Conservation (phyloP, 1,140 invertebrate species). For the Octopus bimaculoides region DNA sequence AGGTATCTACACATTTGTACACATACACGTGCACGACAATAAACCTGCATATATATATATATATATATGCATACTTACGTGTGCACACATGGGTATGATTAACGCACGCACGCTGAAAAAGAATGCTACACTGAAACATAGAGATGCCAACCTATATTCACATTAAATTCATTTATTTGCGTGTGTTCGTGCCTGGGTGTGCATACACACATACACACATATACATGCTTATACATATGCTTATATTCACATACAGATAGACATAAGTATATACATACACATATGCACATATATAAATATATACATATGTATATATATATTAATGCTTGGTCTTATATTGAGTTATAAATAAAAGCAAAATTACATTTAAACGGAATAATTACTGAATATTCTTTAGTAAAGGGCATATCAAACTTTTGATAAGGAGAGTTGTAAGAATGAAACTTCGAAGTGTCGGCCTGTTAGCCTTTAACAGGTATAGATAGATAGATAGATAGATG, state of each 20-base stretch:
- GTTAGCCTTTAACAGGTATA: not conserved
- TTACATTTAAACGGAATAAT: too few species aligned
- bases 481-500: not conserved
- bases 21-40: not conserved
- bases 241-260: not conserved
- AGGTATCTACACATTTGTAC: too few species aligned
- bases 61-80: not conserved
- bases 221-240: slow-evolving; percentile 5
- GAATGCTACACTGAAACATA: not conserved
- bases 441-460: too few species aligned
- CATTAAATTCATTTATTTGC: not conserved
- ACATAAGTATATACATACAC: not conserved
- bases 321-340: not conserved
- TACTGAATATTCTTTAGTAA: too few species aligned
- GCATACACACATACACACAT: not conserved
- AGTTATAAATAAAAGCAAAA: too few species aligned
- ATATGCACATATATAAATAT: not conserved
- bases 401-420: too few species aligned
- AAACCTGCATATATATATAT: not conserved
- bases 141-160: not conserved
- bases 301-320: not conserved
- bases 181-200: not conserved
- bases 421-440: too few species aligned
- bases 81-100: not conserved
- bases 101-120: not conserved